Conservation (phyloP, 2,113 vertebrate species). For the Theristicus caerulescens region DNA sequence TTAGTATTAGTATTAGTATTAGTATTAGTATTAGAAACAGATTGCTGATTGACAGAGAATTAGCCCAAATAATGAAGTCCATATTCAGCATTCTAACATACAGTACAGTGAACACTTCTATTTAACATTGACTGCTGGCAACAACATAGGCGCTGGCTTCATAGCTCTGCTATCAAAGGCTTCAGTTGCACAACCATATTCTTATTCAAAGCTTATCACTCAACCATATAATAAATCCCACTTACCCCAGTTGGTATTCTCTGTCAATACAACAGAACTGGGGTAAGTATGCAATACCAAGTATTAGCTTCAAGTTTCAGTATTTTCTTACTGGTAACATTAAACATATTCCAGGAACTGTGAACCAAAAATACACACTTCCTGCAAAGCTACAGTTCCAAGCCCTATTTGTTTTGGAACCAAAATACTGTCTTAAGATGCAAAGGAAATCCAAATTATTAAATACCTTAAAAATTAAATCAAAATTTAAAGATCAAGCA, state of each 20-base stretch:
- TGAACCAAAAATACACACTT: not conserved
- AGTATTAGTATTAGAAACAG: not conserved
- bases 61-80: not conserved
- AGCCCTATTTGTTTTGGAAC: not conserved
- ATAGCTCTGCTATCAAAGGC: not conserved
- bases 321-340: not conserved
- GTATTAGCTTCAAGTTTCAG: not conserved
- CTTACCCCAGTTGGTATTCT: not conserved
- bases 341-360: not conserved
- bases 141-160: not conserved
- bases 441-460: not conserved
- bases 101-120: not conserved
- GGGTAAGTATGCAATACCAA: not conserved
- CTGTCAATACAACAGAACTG: not conserved
- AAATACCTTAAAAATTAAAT: not conserved
- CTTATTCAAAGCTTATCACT: not conserved
- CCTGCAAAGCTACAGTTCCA: not conserved
- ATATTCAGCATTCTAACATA: not conserved
- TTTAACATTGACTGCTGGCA: not conserved
- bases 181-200: not conserved
- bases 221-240: not conserved
- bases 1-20: too few relatives aligned
- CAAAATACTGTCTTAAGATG: not conserved
- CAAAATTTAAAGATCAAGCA: not conserved
- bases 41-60: not conserved